These are phyloP conservation scores for Subacronicta megacephala DNA, from an alignment of 2,888 invertebrate species.

Conservation along the genomic window DNA sequence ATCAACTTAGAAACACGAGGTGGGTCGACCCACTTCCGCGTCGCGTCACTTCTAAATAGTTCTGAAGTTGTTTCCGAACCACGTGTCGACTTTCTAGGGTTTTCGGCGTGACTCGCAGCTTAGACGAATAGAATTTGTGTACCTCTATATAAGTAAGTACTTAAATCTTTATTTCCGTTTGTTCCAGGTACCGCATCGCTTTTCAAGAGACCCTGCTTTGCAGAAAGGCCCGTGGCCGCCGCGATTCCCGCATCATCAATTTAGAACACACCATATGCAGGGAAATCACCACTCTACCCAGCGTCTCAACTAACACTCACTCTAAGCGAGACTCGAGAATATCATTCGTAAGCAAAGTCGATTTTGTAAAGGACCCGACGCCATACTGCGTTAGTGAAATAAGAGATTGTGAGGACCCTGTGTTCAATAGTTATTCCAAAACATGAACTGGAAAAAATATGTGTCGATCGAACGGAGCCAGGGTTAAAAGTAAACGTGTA, in stretches of 20 bases:
- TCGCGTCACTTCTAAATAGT: no score
- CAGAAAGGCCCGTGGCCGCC: conserved; percentile 72
- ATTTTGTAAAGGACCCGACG: conserved; percentile 76
- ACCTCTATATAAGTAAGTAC: no score
- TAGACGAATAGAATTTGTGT: no score
- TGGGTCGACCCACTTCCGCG: no score
- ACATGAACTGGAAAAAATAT: neutral
- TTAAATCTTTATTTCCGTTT: conserved; percentile 7
- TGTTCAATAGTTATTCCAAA: conserved; percentile 58
- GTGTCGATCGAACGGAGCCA: conserved; percentile 3
- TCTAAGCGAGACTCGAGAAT: conserved; percentile 70
- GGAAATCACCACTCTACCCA: conserved; percentile 79
- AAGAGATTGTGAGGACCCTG: conserved; percentile 53
- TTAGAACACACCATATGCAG: conserved; percentile 86
- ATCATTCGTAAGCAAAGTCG: conserved; percentile 74
- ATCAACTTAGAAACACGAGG: no score
- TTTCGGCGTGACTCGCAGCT: no score
- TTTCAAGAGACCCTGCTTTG: conserved; percentile 93
- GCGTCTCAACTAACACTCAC: conserved; percentile 63
- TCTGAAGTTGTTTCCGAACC: no score
- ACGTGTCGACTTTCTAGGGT: no score
- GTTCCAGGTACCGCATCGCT: conserved; percentile 92
- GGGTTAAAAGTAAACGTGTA: conserved; percentile 2
- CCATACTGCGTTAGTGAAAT: conserved; percentile 69
- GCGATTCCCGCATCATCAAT: conserved; percentile 82